phyloP scores from a whole-genome alignment of 2,888 invertebrate genomes.

The Caenorhabditis sp. region DNA sequence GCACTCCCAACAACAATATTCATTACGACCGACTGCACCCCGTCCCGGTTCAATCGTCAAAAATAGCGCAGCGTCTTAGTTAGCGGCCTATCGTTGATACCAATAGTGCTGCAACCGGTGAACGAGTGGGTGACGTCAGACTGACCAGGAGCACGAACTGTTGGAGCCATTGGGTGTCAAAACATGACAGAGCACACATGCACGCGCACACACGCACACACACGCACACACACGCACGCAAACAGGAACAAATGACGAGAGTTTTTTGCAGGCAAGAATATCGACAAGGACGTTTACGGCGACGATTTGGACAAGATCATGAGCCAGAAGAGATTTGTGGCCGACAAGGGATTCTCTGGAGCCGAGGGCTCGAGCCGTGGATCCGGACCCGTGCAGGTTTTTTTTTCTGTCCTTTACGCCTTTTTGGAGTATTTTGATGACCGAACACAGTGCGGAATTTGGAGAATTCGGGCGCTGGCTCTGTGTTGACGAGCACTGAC shows the following conservation, averaged over 20 bases:
- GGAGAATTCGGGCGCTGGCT: conserved; percentile 44
- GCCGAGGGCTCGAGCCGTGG: conserved; percentile 84
- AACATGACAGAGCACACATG: conserved; percentile 3
- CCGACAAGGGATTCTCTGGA: conserved; percentile 96
- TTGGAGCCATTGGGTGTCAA: conserved; percentile 3
- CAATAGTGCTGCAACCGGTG: conserved; percentile 6
- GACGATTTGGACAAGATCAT: conserved; percentile 91
- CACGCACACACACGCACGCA: too few relatives aligned
- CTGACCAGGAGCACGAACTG: conserved; percentile 21
- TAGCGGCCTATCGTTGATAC: conserved; percentile 17
- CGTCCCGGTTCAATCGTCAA: conserved; percentile 39
- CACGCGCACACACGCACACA: too few relatives aligned
- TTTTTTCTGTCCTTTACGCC: background rate
- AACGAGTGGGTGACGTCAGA: conserved; percentile 20
- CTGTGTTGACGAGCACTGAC: conserved; percentile 22
- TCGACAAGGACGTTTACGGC: conserved; percentile 92
- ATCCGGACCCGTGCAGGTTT: conserved; percentile 88
- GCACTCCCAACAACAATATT: conserved; percentile 16
- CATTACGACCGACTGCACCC: conserved; percentile 28
- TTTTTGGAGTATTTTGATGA: too few relatives aligned
- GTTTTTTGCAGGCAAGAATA: conserved; percentile 81
- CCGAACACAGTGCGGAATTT: conserved; percentile 23
- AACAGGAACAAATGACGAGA: conserved; percentile 18
- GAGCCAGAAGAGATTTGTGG: conserved; percentile 94
- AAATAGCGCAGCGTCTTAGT: conserved; percentile 28